Base-by-base conservation (phyloP, 2,113 vertebrate species). In the rabbit (Oryctolagus cuniculus) region DNA sequence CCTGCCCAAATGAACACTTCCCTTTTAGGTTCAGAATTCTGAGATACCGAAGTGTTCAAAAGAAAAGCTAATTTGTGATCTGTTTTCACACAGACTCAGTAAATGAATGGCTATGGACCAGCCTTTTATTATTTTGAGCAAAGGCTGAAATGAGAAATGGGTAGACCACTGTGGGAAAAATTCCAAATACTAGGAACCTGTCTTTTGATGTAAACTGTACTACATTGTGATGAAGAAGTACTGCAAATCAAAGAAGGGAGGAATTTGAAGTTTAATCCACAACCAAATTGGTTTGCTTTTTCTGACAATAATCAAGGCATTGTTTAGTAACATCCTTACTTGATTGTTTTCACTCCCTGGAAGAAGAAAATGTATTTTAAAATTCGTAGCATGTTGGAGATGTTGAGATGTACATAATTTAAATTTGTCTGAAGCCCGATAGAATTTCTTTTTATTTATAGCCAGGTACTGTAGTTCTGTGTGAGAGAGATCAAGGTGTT, bases 1-100 rank as follows among this genome's bases (percentile, higher is more conserved):
- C 90, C 97, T 84, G 91, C 75, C 55, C 63, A 53, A 53, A 77
- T 55, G 49, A 95, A 89, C 92, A 95, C 53, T 93, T 81, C 74
- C 67, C 53, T 94, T 82, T 82, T 11, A 75, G 90, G 66, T 93
- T 93, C 87, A 77, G 80, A 94, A 91, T 89, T 95, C 10, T 51
- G 94, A 90, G 63, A 90, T 49, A 88, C 6, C 29, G 22, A 17
- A 6, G 11, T 11, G 2, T 75, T 92, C 85, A 38, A 89, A 95
- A 92, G 55, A 86, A 70, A 79, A 82, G 67, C 29, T 93, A 64
- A 91, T 87, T 72, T 90, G 44, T 82, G 49, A n/a, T 22, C 51
- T 67, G 51, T 78, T 95, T 96, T 96, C 55, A 91, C 83, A 22
- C 70, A 95, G 92, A 27, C 64, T 69, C 29, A 74, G 51, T 88